Percentiles rank a stretch among this genome's conserved stretches.
These are phyloP conservation scores for Eulacestoma nigropectus DNA, from an alignment of 2,113 vertebrate species.

Conservation along the genomic window DNA sequence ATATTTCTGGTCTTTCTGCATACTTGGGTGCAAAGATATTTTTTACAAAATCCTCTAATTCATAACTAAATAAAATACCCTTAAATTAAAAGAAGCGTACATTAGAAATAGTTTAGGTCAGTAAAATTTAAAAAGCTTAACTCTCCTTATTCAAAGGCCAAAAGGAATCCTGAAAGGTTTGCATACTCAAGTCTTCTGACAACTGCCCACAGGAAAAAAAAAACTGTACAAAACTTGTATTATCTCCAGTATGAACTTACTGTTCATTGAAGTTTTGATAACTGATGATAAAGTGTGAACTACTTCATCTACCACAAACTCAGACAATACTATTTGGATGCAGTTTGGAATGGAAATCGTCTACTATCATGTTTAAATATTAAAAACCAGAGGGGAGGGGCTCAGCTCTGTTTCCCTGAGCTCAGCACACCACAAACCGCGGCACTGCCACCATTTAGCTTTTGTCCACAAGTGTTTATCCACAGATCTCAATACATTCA, in stretches of 20 bases:
- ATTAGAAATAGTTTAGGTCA: neutral
- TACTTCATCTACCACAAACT: neutral
- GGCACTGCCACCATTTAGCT: neutral
- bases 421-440: neutral
- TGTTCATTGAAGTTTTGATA: constrained; percentile 5
- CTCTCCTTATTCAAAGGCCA: neutral
- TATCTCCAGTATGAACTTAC: neutral
- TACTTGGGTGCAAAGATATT: neutral
- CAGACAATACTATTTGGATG: neutral
- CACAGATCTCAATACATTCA: neutral
- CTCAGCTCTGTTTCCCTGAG: neutral
- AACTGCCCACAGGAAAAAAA: neutral
- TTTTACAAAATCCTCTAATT: neutral
- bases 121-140: neutral
- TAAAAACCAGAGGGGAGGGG: neutral
- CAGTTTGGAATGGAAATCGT: neutral
- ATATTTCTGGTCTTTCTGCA: neutral
- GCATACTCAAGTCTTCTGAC: neutral
- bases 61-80: neutral
- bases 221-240: neutral
- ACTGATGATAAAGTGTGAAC: neutral
- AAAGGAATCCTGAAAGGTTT: neutral
- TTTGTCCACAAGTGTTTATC: neutral
- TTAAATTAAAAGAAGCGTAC: neutral
- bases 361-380: constrained; percentile 1